Base-by-base conservation (phyloP, 2,888 invertebrate species). In the Macrosiphum euphorbiae region DNA sequence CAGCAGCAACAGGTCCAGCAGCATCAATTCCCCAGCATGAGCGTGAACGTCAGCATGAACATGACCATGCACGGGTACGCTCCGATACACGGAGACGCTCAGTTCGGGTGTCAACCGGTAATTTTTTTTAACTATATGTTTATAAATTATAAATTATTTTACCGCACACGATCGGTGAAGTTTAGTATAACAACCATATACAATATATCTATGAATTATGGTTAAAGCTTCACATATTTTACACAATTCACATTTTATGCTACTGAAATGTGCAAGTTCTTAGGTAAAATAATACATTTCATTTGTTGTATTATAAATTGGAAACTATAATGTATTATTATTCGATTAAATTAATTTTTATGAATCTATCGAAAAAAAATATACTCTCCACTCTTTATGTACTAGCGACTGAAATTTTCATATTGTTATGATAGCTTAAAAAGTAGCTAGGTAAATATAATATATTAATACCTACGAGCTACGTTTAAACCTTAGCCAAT, bases 41-140 rank as follows among this genome's bases (percentile, higher is more conserved):
- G 98, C 95, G 99, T 99, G 95, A 99, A 99, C 95, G 98, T 99
- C 0, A 98, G 98, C 95, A 99, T 99, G 99, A 99, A 99, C 96
- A 99, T 99, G 99, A 99, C 99, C 94, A 99, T 99, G 98, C 98
- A 98, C 94, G 96, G 96, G 94, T 96, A 96, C 92, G 96, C 96
- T 88, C 95, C 95, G 94, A 95, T 96, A 95, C 95, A 95, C 94
- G 95, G 95, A 94, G 95, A 95, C 3, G 96, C 97, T 0, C 97
- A 97, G 95, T 96, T 97, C 95, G 96, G 97, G 3, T 97, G 97
- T 95, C 97, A 97, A 16, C 97, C 97, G 96, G 97, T 97, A 95
- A 95, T 95, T 10, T 92, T 52, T 58, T 58, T 58, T 26, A 55
- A 13, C 0, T 55, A 50, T n/a, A 86, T 67, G 13, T 7, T 50